Percentiles rank a stretch among this genome's conserved stretches.
Evolutionary conservation across 1,140 invertebrate genomes (phyloP).

Genomic region (Pentalonia nigronervosa): DNA sequence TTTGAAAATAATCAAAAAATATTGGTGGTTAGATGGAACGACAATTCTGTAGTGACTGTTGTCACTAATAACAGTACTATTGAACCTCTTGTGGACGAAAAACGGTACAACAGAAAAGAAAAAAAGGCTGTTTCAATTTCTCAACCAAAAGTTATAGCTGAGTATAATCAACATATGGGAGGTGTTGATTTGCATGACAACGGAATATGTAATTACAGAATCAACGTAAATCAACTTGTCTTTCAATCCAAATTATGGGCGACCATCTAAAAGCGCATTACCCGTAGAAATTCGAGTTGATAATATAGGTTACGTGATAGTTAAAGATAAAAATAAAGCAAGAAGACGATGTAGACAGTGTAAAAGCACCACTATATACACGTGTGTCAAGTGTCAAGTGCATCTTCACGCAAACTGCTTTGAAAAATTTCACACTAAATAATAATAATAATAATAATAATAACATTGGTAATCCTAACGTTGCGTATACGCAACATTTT

Average conservation of each 20-base stretch:
- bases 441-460: no score
- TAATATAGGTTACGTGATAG: constrained; percentile 39
- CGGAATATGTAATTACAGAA: constrained; percentile 61
- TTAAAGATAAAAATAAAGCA: constrained; percentile 33
- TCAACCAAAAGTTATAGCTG: constrained; percentile 47
- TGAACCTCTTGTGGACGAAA: constrained; percentile 40
- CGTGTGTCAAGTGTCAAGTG: no score
- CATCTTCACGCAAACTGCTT: no score
- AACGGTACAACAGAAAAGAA: constrained; percentile 42
- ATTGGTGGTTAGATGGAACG: no score
- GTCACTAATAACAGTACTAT: no score
- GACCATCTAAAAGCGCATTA: constrained; percentile 50
- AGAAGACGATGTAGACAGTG: no score
- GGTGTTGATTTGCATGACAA: constrained; percentile 62
- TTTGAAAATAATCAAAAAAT: no score
- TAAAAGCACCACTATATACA: no score
- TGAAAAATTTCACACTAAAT: no score
- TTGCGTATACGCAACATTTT: no score
- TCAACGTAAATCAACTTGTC: constrained; percentile 58
- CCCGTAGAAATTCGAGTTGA: constrained; percentile 37
- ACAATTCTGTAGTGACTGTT: no score
- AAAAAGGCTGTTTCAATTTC: constrained; percentile 49
- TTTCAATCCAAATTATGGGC: constrained; percentile 45
- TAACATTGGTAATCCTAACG: no score
- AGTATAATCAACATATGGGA: constrained; percentile 62